phyloP scores from a whole-genome alignment of 2,888 invertebrate genomes.

The Lamellibrachia columna region DNA sequence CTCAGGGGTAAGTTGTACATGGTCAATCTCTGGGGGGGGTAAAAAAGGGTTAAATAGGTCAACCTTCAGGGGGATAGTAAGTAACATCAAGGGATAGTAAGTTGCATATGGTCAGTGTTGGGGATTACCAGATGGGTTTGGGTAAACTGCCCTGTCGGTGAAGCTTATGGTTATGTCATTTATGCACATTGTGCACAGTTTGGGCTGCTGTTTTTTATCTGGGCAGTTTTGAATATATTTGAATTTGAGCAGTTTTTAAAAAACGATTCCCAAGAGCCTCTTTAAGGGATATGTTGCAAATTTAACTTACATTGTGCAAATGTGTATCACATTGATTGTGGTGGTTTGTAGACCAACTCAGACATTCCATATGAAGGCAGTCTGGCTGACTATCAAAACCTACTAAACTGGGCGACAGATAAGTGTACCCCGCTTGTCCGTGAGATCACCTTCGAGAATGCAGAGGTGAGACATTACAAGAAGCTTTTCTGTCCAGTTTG shows the following conservation, averaged over 20 bases:
- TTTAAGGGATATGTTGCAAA: neutral
- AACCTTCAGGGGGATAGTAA: neutral
- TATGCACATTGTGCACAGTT: neutral
- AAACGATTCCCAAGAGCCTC: neutral
- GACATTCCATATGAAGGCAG: conserved; percentile 5
- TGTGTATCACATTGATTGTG: too few relatives aligned
- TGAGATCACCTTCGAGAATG: conserved; percentile 99
- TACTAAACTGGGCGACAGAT: conserved; percentile 81
- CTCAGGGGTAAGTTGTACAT: neutral
- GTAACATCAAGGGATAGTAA: neutral
- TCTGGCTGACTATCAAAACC: neutral
- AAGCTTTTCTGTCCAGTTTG: neutral
- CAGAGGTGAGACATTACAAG: conserved; percentile 74
- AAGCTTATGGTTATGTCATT: neutral
- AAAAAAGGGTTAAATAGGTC: neutral
- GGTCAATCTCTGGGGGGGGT: neutral
- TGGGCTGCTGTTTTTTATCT: neutral
- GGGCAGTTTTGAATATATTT: neutral
- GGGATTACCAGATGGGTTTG: too few relatives aligned
- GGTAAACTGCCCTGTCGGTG: neutral
- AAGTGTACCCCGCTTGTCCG: conserved; percentile 96
- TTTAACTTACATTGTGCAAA: neutral
- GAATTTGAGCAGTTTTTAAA: neutral
- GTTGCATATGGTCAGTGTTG: too few relatives aligned
- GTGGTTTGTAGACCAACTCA: neutral